phyloP scores from a whole-genome alignment of 2,113 vertebrate species.

The Podocnemis expansa region DNA sequence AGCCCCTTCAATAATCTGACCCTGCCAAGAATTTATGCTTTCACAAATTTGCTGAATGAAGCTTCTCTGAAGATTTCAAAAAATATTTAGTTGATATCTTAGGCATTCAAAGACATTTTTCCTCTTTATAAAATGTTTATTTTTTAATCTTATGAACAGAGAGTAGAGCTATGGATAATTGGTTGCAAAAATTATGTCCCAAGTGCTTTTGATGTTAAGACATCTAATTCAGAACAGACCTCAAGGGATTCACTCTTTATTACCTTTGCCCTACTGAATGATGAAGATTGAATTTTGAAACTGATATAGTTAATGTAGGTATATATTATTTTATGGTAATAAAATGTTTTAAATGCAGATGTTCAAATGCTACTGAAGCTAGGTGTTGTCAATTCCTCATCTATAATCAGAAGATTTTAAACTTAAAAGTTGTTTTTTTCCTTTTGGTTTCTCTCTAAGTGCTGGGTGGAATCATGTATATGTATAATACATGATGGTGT shows the following conservation, averaged over 20 bases:
- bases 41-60: not conserved
- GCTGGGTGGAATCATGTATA: not conserved
- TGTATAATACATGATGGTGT: not conserved
- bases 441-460: not conserved
- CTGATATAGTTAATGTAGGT: fast-evolving
- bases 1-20: no score
- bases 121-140: not conserved
- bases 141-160: not conserved
- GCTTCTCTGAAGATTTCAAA: not conserved
- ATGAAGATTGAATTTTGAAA: not conserved
- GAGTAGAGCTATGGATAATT: not conserved
- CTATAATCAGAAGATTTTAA: not conserved
- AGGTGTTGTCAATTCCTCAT: not conserved
- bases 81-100: not conserved
- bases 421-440: not conserved
- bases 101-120: not conserved
- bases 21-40: not conserved
- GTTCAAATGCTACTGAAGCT: not conserved
- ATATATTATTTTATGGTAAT: not conserved
- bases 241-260: not conserved
- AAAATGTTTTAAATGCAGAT: not conserved
- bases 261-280: not conserved
- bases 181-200: not conserved
- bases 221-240: not conserved
- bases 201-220: not conserved